phyloP scores from a whole-genome alignment of 2,797 vertebrate species.

The Sebastes trivittatus region DNA sequence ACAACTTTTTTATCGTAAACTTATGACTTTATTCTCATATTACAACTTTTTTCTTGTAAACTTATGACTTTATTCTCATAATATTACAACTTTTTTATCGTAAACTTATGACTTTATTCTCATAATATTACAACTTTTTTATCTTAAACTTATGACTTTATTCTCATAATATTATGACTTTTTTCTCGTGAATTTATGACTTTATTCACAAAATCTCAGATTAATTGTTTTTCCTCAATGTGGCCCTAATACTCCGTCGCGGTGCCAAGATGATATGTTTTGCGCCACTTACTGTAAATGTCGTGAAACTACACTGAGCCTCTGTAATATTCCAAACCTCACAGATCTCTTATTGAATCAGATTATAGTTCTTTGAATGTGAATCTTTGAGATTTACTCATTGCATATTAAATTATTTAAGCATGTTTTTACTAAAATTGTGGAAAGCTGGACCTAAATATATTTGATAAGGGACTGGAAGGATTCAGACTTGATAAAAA shows the following conservation, averaged over 20 bases:
- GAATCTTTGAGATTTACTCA: not conserved
- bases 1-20: no score
- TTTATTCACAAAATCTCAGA: no score
- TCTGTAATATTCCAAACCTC: not conserved
- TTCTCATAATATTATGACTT: no score
- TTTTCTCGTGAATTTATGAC: no score
- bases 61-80: no score
- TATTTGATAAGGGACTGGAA: not conserved
- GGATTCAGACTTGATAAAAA: not conserved
- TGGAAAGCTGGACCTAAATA: not conserved
- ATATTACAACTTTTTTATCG: accelerated
- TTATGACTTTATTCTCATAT: no score
- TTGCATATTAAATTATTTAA: not conserved
- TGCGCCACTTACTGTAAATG: not conserved
- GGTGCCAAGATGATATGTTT: not conserved
- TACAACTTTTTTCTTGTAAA: accelerated
- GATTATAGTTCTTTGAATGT: not conserved
- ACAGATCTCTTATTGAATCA: not conserved
- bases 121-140: no score
- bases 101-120: no score
- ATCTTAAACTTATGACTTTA: accelerated
- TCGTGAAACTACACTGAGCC: not conserved
- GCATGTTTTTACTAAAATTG: not conserved
- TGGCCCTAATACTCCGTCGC: no score
- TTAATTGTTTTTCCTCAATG: no score